Evolutionary conservation across 2,797 vertebrate species (phyloP).

Genomic region (Mycteria americana): DNA sequence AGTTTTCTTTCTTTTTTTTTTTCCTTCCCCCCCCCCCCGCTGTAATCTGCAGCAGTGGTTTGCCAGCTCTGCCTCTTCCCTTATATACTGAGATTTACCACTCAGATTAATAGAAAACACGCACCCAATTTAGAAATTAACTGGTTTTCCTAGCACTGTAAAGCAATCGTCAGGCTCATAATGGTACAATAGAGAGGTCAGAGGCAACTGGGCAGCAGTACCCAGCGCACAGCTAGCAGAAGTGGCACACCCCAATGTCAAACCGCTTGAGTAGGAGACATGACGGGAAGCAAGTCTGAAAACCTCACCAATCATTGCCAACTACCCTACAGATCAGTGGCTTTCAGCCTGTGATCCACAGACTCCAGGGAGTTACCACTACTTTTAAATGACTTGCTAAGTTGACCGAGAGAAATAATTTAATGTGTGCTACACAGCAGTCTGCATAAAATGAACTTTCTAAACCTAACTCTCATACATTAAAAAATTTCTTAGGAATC

Average conservation of each 20-base stretch:
- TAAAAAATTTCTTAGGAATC: neutral
- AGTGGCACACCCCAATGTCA: neutral
- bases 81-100: neutral
- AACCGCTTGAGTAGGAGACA: fast-evolving
- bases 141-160: neutral
- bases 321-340: neutral
- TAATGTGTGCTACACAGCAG: neutral
- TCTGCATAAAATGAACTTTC: neutral
- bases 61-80: neutral
- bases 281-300: neutral
- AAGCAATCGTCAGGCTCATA: neutral
- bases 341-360: neutral
- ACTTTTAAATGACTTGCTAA: neutral
- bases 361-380: neutral
- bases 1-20: neutral
- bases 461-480: neutral
- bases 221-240: neutral
- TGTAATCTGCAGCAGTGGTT: fast-evolving
- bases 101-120: neutral
- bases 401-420: neutral
- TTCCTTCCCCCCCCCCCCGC: fast-evolving
- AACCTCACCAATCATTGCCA: neutral
- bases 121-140: neutral
- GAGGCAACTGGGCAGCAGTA: neutral
- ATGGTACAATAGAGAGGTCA: too few species aligned